A percentile compares a stretch with the other conserved stretches of the same genome.
Conservation (phyloP, 2,797 vertebrate species). For the Xyrichtys novacula region DNA sequence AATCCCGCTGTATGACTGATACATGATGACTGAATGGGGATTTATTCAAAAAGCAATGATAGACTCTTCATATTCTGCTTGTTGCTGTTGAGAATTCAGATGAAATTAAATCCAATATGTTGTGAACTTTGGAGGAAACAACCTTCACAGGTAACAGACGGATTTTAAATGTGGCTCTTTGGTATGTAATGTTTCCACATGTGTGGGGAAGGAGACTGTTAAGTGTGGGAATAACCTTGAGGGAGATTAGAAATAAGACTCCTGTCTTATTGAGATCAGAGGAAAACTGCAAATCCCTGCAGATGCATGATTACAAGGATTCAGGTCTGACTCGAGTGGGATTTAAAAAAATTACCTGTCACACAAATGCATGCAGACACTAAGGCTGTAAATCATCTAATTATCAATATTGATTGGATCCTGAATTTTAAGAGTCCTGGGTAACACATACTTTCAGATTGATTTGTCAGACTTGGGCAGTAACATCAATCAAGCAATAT, state of each 20-base stretch:
- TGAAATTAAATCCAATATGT: slow-evolving; percentile 13
- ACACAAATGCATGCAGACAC: not conserved
- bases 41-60: slow-evolving; percentile 43
- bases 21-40: slow-evolving; percentile 17
- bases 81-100: slow-evolving; percentile 37
- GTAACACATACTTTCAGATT: not conserved
- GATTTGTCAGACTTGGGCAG: not conserved
- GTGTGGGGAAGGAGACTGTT: slow-evolving; percentile 18
- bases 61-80: slow-evolving; percentile 38
- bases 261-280: slow-evolving; percentile 29
- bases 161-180: slow-evolving; percentile 5
- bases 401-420: too few species aligned
- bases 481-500: not conserved
- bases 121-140: slow-evolving; percentile 26
- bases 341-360: slow-evolving; percentile 13
- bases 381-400: too few species aligned
- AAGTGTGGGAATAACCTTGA: slow-evolving; percentile 37
- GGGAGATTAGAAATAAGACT: slow-evolving; percentile 36
- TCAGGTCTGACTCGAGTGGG: slow-evolving; percentile 15
- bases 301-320: slow-evolving; percentile 52
- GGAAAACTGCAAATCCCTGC: slow-evolving; percentile 17
- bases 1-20: slow-evolving; percentile 7
- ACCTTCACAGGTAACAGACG: slow-evolving; percentile 12
- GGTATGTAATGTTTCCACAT: slow-evolving; percentile 23
- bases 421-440: not conserved